Evolutionary conservation across 2,113 vertebrate genomes (phyloP).

Genomic region (Macaca mulatta): DNA sequence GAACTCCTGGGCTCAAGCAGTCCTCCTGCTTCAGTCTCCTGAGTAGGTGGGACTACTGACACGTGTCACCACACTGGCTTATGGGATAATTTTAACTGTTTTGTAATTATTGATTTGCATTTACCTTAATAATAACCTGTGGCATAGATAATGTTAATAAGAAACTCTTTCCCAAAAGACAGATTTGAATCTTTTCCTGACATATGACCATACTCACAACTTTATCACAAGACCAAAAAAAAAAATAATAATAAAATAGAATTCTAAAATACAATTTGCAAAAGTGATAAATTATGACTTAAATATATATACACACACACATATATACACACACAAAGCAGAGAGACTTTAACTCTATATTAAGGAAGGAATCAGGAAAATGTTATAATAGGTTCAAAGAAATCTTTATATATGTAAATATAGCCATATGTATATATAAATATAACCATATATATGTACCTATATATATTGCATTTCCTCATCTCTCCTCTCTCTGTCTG

Average conservation of each 20-base stretch:
- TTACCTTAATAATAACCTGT: background rate
- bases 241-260: background rate
- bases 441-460: background rate
- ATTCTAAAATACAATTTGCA: background rate
- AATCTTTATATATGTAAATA: background rate
- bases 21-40: background rate
- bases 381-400: background rate
- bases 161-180: background rate
- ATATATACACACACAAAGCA: no score
- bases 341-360: background rate
- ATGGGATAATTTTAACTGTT: background rate
- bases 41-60: background rate
- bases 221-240: background rate
- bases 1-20: background rate
- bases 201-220: background rate
- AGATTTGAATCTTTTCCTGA: background rate
- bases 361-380: background rate
- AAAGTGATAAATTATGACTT: background rate
- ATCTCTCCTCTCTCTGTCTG: no score
- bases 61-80: background rate
- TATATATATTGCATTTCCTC: no score
- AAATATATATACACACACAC: background rate
- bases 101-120: background rate
- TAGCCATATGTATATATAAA: background rate
- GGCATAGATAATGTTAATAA: background rate